Conservation (phyloP, 2,797 vertebrate species). For the Forpus xanthops region DNA sequence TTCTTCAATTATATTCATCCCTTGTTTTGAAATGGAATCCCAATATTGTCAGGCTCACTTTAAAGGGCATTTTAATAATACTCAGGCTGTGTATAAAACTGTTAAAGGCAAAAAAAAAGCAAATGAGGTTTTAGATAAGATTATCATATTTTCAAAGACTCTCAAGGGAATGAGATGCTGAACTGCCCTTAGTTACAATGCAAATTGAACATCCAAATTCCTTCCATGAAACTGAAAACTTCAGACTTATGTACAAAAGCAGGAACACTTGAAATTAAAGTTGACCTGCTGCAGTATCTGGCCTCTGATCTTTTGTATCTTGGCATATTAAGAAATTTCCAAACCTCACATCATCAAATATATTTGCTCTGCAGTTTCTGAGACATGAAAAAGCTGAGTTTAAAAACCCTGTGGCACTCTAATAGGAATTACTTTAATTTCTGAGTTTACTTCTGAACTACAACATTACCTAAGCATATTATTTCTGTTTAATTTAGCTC, state of each 20-base stretch:
- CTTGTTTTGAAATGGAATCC: slow-evolving; percentile 19
- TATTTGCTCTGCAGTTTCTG: background rate
- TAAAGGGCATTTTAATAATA: slow-evolving; percentile 31
- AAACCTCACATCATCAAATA: background rate
- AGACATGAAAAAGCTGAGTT: background rate
- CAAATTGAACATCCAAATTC: slow-evolving; percentile 9
- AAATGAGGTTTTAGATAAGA: slow-evolving; percentile 15
- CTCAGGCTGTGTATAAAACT: background rate
- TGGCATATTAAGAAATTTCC: background rate
- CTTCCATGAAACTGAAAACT: background rate
- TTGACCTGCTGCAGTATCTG: background rate
- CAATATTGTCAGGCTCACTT: slow-evolving; percentile 1
- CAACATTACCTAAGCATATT: background rate
- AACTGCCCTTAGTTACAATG: background rate
- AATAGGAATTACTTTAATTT: slow-evolving; percentile 11
- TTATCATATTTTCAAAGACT: slow-evolving; percentile 20
- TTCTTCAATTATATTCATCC: background rate
- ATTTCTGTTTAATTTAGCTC: slow-evolving; percentile 35
- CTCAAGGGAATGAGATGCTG: background rate
- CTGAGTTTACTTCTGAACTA: background rate
- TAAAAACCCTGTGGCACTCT: background rate
- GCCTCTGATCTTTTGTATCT: background rate
- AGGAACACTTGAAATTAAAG: background rate
- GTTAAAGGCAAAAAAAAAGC: slow-evolving; percentile 32
- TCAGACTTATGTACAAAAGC: background rate